These are phyloP conservation scores for Allygus modestus DNA, from an alignment of 2,888 invertebrate species.

Conservation along the genomic window DNA sequence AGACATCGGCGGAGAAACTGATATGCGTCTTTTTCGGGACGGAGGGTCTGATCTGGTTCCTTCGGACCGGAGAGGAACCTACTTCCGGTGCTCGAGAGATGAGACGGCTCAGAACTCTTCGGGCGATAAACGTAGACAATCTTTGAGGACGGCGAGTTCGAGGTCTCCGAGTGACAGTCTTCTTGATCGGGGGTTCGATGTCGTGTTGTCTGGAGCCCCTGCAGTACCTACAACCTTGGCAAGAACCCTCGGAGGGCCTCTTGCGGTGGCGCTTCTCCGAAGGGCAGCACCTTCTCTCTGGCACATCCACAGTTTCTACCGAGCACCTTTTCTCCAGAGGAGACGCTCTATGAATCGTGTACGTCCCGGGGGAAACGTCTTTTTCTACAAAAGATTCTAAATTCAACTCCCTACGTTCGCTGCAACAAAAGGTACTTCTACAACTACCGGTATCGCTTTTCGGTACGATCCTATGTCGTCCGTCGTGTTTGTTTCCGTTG, in stretches of 20 bases:
- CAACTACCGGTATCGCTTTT: neutral
- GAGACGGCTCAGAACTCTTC: conserved; percentile 41
- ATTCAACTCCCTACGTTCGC: conserved; percentile 25
- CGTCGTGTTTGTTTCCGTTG: neutral
- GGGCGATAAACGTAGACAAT: conserved; percentile 35
- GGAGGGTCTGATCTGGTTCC: conserved; percentile 67
- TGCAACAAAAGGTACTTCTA: conserved; percentile 42
- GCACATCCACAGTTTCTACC: conserved; percentile 55
- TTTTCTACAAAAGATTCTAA: conserved; percentile 44
- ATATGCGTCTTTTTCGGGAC: conserved; percentile 54
- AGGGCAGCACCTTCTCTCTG: conserved; percentile 23
- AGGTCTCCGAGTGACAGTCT: neutral
- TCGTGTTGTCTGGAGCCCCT: conserved; percentile 56
- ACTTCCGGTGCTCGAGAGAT: conserved; percentile 48
- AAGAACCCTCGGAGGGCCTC: conserved; percentile 62
- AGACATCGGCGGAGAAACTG: conserved; percentile 49
- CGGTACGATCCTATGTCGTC: conserved; percentile 39
- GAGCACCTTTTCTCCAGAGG: conserved; percentile 53
- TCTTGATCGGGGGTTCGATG: conserved; percentile 46
- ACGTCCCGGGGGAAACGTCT: conserved; percentile 19
- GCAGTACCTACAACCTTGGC: conserved; percentile 68
- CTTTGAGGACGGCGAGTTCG: conserved; percentile 17
- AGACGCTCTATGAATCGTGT: conserved; percentile 30
- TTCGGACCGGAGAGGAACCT: conserved; percentile 55
- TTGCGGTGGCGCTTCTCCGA: conserved; percentile 29